Base-by-base conservation (phyloP, 2,888 invertebrate species). In the Cephonodes hylas region DNA sequence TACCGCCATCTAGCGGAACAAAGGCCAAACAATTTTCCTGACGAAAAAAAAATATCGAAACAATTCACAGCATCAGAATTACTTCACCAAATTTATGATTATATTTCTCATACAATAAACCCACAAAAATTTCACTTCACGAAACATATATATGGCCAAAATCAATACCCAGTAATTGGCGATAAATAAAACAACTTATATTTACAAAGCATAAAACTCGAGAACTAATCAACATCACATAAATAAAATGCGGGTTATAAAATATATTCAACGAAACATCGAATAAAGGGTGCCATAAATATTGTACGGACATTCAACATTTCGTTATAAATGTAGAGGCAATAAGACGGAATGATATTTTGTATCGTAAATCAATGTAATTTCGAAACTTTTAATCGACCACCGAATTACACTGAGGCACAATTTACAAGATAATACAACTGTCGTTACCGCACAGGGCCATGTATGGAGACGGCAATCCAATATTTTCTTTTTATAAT, bases 351-450 rank as follows among this genome's bases (percentile, higher is more conserved):
- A 80, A 61, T 56, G 42, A 65, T 70, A 67, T 70, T 68, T 66
- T 66, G 74, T 63, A 65, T 66, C 65, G 65, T 77, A 79, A 79
- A 80, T 78, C 75, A 73, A 63, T 60, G 70, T 69, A 69, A 68
- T 77, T 79, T 75, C 75, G 75, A 75, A 80, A 81, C 44, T 73
- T 73, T 71, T 72, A 74, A 75, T 75, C 73, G 73, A 76, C 76
- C 79, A 81, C 82, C 78, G 82, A 78, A 82, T 82, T 82, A 82
- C 81, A 77, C 77, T 72, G 69, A 69, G 62, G 65, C 74, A 71
- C 64, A 72, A 73, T 74, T 68, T 66, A 72, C 72, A 73, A 70
- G 67, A 72, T 72, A 71, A 75, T 64, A 57, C 61, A 57, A 23
- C 31, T 61, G 61, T 44, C 67, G 63, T 60, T 53, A 53, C 34